Base-by-base conservation (phyloP, 2,888 invertebrate genomes). In the Elegia similella region DNA sequence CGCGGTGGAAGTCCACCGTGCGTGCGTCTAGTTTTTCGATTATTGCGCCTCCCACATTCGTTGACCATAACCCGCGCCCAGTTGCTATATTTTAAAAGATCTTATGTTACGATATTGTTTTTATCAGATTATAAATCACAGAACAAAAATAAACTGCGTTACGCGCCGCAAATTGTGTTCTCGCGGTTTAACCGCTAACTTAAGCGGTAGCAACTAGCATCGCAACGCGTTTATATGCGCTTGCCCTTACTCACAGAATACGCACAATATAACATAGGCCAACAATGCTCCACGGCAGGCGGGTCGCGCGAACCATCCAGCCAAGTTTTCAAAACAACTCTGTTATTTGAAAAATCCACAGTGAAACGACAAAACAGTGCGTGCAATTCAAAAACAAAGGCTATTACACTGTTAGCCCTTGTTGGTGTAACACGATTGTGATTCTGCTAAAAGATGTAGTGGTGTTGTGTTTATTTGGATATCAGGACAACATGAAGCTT, bases 321-420 rank as follows among this genome's bases (percentile, higher is more conserved):
- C 68, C 65, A 75, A 81, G 86, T 88, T 90, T 88, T 87, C 85
- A 88, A 84, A 90, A 90, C 88, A 88, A 80, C 77, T 64, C 68
- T 88, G 89, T 89, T 88, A 77, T 83, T 83, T 78, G 74, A 80
- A 86, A 88, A 87, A 85, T 84, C 76, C 78, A 82, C 76, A 70
- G 84, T 85, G 87, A 84, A 88, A 88, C 84, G 83, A 83, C 73
- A 76, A 88, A 88, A 88, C 87, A 87, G 76, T 74, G 67, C 68
- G 67, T 67, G 76, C 76, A 80, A 83, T 85, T 84, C 83, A 78
- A 80, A 88, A 89, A 89, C 88, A 89, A 78, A 68, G 69, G 68
- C 69, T 66, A 67, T 73, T 62, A 61, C 62, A 62, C 65, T 62
- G 66, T 67, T 64, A 66, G 66, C 60, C 70, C 72, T 72, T 74